Conservation (phyloP, 2,888 invertebrate genomes). For the Smittia sp. region DNA sequence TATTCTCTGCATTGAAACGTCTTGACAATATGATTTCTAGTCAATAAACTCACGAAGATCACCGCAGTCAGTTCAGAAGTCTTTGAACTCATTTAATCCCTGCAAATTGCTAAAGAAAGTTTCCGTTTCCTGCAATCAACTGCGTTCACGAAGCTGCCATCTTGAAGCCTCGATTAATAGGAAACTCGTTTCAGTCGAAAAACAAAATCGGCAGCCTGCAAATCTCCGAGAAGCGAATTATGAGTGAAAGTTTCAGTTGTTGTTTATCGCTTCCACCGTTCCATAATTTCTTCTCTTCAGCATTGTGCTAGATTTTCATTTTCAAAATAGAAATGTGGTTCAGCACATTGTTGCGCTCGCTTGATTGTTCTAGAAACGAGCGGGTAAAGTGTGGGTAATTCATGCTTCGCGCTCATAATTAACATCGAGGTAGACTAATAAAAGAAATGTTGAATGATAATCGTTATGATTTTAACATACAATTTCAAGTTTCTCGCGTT, state of each 20-base stretch:
- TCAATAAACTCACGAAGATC: no score
- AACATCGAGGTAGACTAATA: not conserved
- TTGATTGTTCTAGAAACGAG: slow-evolving; percentile 27
- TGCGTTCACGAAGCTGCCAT: no score
- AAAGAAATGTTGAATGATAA: not conserved
- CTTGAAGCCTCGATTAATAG: not conserved
- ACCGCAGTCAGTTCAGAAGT: no score
- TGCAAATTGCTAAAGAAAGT: no score
- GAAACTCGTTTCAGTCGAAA: not conserved
- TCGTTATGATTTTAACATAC: slow-evolving; percentile 29
- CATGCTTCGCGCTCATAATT: not conserved
- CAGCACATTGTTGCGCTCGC: not conserved
- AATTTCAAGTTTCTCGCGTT: not conserved
- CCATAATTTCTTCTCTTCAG: slow-evolving; percentile 1
- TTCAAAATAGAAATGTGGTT: slow-evolving; percentile 21
- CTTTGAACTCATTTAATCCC: no score
- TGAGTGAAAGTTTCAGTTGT: slow-evolving; percentile 34
- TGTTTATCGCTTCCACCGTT: slow-evolving; percentile 19
- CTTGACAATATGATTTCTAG: no score
- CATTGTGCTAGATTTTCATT: slow-evolving; percentile 29
- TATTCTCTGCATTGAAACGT: no score
- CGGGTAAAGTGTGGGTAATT: slow-evolving; percentile 12
- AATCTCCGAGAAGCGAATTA: slow-evolving; percentile 2
- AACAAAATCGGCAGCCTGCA: not conserved
- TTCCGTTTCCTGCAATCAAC: no score